Base-by-base conservation (phyloP, 2,888 invertebrate species). In the Drosophila nr. medialis region DNA sequence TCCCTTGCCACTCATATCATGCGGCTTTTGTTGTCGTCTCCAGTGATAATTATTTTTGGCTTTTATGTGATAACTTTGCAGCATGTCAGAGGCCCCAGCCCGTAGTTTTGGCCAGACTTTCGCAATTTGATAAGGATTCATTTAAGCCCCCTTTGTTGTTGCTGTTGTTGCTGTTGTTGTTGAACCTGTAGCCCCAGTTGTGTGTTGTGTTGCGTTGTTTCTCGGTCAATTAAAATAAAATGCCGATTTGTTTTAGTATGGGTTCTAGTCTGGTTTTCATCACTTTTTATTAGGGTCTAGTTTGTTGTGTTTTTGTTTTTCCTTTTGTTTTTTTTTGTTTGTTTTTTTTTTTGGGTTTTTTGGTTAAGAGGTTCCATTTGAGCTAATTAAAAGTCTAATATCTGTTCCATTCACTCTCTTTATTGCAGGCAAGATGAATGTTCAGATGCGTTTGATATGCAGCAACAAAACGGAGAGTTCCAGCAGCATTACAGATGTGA, bases 401-500 rank as follows among this genome's bases (percentile, higher is more conserved):
- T 75, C 64, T 51, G 42, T 72, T 72, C 59, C 51, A 55, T 72
- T 73, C 67, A 55, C 51, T 75, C 70, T 21, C 10, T 38, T n/a
- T 55, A 53, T 75, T 81, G 13, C 85, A 92, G 92, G 90, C 73
- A 77, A 78, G 53, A 86, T 92, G 67, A 91, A 91, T 72, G 91
- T 92, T 21, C 91, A 92, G 66, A 83, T 92, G 81, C 92, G 90
- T 36, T 76, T 92, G 75, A 86, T 92, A 77, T 92, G 92, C 80
- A 91, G 89, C 78, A 81, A 76, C 64, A 73, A 64, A 60, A 87
- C 73, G 10, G 77, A 88, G 67, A 77, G 69, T 58, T 79, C 72
- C 65, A 86, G 83, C 62, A 78, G 71, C 49, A 83, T 90, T 54
- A 89, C 83, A 51, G 86, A 84, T 79, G 92, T 92, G 82, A 92